Evolutionary conservation across 2,888 invertebrate genomes (phyloP).

Genomic region (Amblyteles armatorius): DNA sequence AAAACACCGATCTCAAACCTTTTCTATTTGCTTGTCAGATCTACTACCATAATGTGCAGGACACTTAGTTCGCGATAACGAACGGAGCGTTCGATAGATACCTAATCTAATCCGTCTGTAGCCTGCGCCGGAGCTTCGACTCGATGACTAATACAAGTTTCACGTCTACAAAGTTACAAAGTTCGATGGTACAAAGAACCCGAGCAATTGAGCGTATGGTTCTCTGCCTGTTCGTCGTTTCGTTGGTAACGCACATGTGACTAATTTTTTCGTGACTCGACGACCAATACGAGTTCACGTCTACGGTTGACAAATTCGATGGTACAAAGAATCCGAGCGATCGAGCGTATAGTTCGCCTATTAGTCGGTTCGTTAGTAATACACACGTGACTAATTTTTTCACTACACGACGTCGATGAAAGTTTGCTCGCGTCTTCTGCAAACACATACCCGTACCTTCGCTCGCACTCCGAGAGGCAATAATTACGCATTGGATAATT

Average conservation of each 20-base stretch:
- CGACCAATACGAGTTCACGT: neutral
- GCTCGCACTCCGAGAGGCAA: neutral
- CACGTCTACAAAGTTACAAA: slow-evolving; percentile 5
- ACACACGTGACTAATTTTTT: slow-evolving; percentile 11
- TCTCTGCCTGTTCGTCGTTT: neutral
- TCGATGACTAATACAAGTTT: slow-evolving; percentile 10
- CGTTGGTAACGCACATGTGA: slow-evolving; percentile 11
- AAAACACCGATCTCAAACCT: neutral
- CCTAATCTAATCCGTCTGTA: slow-evolving; percentile 61
- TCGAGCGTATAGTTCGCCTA: neutral
- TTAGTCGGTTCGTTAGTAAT: slow-evolving; percentile 10
- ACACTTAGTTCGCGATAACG: slow-evolving; percentile 7
- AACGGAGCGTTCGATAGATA: slow-evolving; percentile 33
- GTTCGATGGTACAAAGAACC: neutral
- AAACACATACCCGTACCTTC: neutral
- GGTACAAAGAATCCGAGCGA: neutral
- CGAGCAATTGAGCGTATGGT: neutral
- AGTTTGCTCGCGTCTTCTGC: neutral
- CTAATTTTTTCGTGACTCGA: neutral
- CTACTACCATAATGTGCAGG: neutral
- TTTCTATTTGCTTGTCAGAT: neutral
- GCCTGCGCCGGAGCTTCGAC: neutral
- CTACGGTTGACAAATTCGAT: slow-evolving; percentile 8
- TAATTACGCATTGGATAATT: neutral
- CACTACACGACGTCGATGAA: neutral